Percentiles rank a stretch among this genome's conserved stretches.
These are phyloP conservation scores for Saimiri boliviensis DNA, from an alignment of 2,113 vertebrate genomes.

Conservation along the genomic window DNA sequence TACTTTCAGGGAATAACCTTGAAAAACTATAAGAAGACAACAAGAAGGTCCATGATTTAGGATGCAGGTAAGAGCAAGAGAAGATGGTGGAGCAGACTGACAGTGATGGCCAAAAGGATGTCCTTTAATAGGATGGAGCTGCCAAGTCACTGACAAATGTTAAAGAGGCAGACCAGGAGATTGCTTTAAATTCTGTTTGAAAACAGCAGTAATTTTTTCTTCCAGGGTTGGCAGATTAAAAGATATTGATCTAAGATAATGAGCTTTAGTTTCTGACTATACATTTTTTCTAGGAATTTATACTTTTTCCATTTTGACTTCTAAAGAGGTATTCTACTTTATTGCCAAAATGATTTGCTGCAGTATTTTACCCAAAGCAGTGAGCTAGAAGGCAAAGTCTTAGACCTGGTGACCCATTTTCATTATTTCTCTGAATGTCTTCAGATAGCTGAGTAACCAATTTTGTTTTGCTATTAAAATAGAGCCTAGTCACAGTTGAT, in stretches of 20 bases:
- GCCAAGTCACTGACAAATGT: background rate
- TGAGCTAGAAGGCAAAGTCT: background rate
- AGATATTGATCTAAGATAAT: background rate
- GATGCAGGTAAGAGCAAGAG: too few relatives aligned
- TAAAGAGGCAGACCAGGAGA: background rate
- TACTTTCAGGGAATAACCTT: background rate
- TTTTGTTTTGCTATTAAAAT: background rate
- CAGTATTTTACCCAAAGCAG: background rate
- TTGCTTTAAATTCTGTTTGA: background rate
- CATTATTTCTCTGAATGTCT: background rate
- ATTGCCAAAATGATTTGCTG: background rate
- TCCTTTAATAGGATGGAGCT: background rate
- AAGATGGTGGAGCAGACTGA: rapidly evolving
- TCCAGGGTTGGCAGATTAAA: background rate
- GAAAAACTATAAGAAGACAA: background rate
- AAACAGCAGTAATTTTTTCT: background rate
- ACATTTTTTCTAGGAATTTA: slow-evolving; percentile 4
- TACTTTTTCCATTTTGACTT: background rate
- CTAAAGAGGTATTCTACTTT: background rate
- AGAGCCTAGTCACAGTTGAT: background rate
- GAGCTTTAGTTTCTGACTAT: background rate
- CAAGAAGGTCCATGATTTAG: too few relatives aligned
- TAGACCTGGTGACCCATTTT: background rate
- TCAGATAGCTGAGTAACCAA: background rate
- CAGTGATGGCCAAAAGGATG: background rate